phyloP scores from a whole-genome alignment of 2,888 invertebrate species.

The Orthonychiurus folsomi region DNA sequence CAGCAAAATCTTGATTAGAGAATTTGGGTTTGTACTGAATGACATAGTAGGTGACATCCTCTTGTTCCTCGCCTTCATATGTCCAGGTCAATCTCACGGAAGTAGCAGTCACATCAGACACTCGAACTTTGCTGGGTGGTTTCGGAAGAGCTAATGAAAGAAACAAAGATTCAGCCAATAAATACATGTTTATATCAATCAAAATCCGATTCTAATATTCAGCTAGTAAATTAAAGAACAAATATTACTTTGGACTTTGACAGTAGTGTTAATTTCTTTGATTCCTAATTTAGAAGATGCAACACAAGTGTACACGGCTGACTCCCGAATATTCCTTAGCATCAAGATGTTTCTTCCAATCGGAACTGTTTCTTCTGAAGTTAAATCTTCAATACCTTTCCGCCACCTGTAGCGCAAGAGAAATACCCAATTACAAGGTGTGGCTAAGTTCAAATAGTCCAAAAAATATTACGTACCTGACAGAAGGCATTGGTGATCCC shows the following conservation, averaged over 20 bases:
- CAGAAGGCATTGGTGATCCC: slow-evolving; percentile 95
- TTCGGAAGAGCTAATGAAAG: slow-evolving; percentile 69
- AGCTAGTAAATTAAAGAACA: slow-evolving; percentile 32
- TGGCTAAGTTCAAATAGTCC: background rate
- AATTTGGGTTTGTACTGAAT: slow-evolving; percentile 94
- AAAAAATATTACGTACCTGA: slow-evolving; percentile 54
- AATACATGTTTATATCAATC: background rate
- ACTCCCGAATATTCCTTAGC: slow-evolving; percentile 76
- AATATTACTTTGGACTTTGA: slow-evolving; percentile 95
- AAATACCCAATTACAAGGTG: background rate
- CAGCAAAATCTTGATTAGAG: slow-evolving; percentile 81
- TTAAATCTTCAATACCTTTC: slow-evolving; percentile 72
- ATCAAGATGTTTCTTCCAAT: slow-evolving; percentile 70
- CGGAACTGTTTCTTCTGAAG: slow-evolving; percentile 73
- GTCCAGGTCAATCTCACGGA: slow-evolving; percentile 90
- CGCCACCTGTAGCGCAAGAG: slow-evolving; percentile 52
- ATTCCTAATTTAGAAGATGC: slow-evolving; percentile 89
- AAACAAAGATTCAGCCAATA: background rate
- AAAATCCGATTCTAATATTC: background rate
- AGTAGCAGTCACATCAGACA: slow-evolving; percentile 87
- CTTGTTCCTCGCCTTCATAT: slow-evolving; percentile 68
- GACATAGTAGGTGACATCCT: slow-evolving; percentile 89
- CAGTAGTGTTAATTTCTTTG: slow-evolving; percentile 76
- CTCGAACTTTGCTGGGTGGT: slow-evolving; percentile 77
- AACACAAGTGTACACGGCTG: slow-evolving; percentile 93